Conservation (phyloP, 2,888 invertebrate genomes). For the Eupithecia tripunctaria region DNA sequence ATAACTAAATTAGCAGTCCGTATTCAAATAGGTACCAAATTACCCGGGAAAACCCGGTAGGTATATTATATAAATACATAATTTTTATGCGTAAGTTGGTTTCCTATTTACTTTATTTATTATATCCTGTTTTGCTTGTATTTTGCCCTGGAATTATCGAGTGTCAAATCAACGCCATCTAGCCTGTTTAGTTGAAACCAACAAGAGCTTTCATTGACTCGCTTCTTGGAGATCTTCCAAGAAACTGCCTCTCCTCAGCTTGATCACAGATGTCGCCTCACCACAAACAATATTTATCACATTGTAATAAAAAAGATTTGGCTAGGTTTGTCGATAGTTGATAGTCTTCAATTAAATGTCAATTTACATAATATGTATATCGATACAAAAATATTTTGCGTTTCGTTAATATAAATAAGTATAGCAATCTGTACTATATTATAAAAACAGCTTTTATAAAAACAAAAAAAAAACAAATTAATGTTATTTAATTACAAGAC, state of each 20-base stretch:
- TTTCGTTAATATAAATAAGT: too few species aligned
- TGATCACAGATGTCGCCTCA: constrained; percentile 25
- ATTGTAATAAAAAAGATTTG: not conserved
- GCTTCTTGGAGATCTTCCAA: constrained; percentile 25
- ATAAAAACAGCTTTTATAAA: too few species aligned
- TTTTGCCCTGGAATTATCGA: not conserved
- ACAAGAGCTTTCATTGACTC: not conserved
- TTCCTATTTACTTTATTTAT: not conserved
- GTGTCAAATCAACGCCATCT: constrained; percentile 25
- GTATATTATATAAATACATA: too few species aligned
- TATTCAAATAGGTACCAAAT: not conserved
- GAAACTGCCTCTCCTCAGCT: not conserved
- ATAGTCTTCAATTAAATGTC: too few species aligned
- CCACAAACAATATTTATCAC: not conserved
- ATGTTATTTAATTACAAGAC: too few species aligned
- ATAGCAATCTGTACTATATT: too few species aligned
- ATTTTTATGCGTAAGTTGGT: too few species aligned
- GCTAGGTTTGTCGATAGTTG: not conserved
- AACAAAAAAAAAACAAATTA: too few species aligned
- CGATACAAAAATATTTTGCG: too few species aligned
- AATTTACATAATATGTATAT: too few species aligned
- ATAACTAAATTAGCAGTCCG: not conserved
- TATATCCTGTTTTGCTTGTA: not conserved
- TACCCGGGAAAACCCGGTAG: not conserved
- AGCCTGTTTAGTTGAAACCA: constrained; percentile 11